Conservation (phyloP, 2,113 vertebrate species). For the Polypterus bichir region DNA sequence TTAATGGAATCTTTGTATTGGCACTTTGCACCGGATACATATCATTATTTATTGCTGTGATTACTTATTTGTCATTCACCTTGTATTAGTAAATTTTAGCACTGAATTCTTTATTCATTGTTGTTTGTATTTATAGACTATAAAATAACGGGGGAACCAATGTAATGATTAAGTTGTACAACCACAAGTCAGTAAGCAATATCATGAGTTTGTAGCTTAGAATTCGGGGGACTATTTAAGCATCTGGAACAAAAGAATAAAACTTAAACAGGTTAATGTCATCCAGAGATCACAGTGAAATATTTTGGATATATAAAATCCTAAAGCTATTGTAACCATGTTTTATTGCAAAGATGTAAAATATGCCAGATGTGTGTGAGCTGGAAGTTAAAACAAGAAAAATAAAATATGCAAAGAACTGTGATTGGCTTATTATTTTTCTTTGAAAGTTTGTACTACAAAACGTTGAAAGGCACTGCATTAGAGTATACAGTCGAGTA, state of each 20-base stretch:
- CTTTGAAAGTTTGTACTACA: background rate
- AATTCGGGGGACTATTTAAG: slow-evolving; percentile 57
- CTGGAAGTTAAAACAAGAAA: slow-evolving; percentile 81
- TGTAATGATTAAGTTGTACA: slow-evolving; percentile 86
- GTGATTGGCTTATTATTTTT: slow-evolving; percentile 52
- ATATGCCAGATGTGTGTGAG: slow-evolving; percentile 93
- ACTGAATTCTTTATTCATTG: slow-evolving; percentile 86
- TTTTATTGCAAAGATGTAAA: slow-evolving; percentile 99
- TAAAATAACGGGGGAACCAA: slow-evolving; percentile 54
- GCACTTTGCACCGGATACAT: slow-evolving; percentile 96
- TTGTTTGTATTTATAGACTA: slow-evolving; percentile 88
- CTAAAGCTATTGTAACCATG: slow-evolving; percentile 97
- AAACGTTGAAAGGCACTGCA: no score
- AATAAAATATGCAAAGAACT: slow-evolving; percentile 99
- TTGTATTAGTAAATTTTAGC: slow-evolving; percentile 79
- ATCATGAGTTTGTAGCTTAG: slow-evolving; percentile 92
- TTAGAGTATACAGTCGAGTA: no score
- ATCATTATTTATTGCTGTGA: slow-evolving; percentile 94
- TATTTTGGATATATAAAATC: slow-evolving; percentile 98
- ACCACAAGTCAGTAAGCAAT: slow-evolving; percentile 93
- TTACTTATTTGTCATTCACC: slow-evolving; percentile 78
- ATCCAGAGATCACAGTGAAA: slow-evolving; percentile 75
- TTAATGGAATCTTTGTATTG: slow-evolving; percentile 82
- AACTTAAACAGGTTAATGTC: slow-evolving; percentile 52
- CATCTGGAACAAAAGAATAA: slow-evolving; percentile 54